Conservation (phyloP, 2,113 vertebrate species). For the Pyxicephalus adspersus region DNA sequence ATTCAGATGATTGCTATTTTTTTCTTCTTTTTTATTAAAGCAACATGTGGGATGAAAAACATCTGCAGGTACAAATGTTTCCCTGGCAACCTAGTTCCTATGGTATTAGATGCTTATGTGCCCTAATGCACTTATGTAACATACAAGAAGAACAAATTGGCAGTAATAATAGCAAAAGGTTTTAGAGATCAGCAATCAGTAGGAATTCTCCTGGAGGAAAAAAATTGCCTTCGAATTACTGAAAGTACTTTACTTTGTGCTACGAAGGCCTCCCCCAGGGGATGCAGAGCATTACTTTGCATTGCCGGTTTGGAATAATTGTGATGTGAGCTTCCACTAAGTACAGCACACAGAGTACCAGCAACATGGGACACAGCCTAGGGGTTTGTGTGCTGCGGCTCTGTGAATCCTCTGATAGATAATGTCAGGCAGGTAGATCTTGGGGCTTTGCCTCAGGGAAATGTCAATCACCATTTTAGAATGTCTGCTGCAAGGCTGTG, state of each 20-base stretch:
- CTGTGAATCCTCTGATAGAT: slow-evolving; percentile 1
- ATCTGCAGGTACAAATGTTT: slow-evolving; percentile 56
- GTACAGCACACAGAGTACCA: not conserved
- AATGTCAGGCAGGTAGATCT: slow-evolving; percentile 1
- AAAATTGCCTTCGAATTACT: slow-evolving; percentile 19
- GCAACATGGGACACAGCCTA: not conserved
- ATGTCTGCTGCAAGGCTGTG: not conserved
- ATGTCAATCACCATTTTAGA: slow-evolving; percentile 26
- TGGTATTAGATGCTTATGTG: slow-evolving; percentile 49
- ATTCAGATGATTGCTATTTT: slow-evolving; percentile 21
- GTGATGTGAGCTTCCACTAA: slow-evolving; percentile 1
- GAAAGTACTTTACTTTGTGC: slow-evolving; percentile 28
- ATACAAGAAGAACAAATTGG: slow-evolving; percentile 49
- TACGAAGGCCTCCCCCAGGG: slow-evolving; percentile 24
- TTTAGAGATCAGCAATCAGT: slow-evolving; percentile 39
- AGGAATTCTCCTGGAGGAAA: slow-evolving; percentile 40
- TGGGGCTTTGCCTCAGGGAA: slow-evolving; percentile 12
- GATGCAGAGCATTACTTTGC: slow-evolving; percentile 21
- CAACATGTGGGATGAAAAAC: slow-evolving; percentile 45
- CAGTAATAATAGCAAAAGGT: slow-evolving; percentile 48
- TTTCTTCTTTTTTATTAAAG: slow-evolving; percentile 16
- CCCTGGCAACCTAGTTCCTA: slow-evolving; percentile 56
- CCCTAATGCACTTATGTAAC: slow-evolving; percentile 56
- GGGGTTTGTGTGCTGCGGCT: not conserved
- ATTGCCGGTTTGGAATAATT: slow-evolving; percentile 11